Evolutionary conservation across 2,113 vertebrate genomes (phyloP), one percentile per base, ranked within the genome.

Genomic region (Passer montanus): DNA sequence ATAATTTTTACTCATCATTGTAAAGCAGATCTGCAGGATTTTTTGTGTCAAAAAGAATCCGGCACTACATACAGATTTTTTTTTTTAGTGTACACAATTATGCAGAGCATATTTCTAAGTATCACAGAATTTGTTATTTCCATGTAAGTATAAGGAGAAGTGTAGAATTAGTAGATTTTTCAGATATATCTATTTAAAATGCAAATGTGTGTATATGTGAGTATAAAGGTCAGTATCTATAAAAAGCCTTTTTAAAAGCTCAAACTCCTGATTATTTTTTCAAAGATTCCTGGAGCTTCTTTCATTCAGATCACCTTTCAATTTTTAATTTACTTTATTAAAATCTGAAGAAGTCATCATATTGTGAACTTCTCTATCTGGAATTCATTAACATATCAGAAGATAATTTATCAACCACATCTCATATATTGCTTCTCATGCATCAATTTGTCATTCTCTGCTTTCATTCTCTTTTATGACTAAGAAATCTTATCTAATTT

Each of bases 301-400:
- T 95, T 95, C 53, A 81, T 49, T 96, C 56, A 91, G 77, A 88
- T 93, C 50, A 95, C 78, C 68, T 93, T 95, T 95, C 89, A 91
- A 87, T 96, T 96, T 95, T 97, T 90, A 92, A 94, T 94, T 95
- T 93, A 89, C 37, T 89, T 93, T 94, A 95, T 96, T 95, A 84
- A 95, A 93, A 89, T 92, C 70, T 91, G 70, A 84, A 58, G 84
- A 96, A 94, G 90, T 95, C 70, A 95, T 92, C 70, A 53, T 85
- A 95, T 91, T 84, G 64, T 83, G 78, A 94, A 58, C 70, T 80
- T 80, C 52, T 93, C 67, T 94, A 82, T 96, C 76, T 94, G 49
- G 41, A 93, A 87, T 85, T 90, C 80, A 97, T 97, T 97, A 97
- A 93, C 86, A 95, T 87, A 97, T 96, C 89, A 96, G 94, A 96